phyloP scores from a whole-genome alignment of 2,888 invertebrate genomes.

The Cosmorhoe ocellata region DNA sequence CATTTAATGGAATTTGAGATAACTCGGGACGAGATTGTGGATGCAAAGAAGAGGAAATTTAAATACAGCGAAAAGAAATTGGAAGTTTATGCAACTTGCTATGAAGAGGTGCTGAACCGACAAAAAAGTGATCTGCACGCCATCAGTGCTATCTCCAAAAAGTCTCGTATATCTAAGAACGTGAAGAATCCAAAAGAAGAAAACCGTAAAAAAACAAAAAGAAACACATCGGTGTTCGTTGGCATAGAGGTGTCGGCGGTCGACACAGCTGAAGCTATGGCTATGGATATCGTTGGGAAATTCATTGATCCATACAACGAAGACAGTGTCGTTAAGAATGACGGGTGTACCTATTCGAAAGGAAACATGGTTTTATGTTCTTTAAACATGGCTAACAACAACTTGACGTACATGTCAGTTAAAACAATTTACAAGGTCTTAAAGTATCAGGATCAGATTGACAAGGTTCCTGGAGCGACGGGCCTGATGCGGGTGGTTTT shows the following conservation, averaged over 20 bases:
- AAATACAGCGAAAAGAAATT: conserved; percentile 37
- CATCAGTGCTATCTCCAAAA: background rate
- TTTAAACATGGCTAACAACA: conserved; percentile 56
- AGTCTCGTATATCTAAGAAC: background rate
- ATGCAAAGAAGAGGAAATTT: conserved; percentile 31
- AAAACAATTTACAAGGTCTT: conserved; percentile 43
- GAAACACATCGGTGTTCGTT: background rate
- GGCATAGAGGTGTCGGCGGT: conserved; percentile 4
- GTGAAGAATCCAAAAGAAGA: conserved; percentile 1
- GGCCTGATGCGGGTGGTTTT: conserved; percentile 51
- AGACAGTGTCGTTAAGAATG: conserved; percentile 28
- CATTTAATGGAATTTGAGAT: conserved; percentile 48
- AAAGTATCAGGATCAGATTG: conserved; percentile 42
- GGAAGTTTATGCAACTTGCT: conserved; percentile 33
- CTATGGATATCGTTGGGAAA: conserved; percentile 38
- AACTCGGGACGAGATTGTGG: conserved; percentile 37
- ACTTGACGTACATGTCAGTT: conserved; percentile 42
- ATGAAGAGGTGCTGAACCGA: conserved; percentile 30
- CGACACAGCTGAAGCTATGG: conserved; percentile 36
- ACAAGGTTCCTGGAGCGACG: conserved; percentile 21
- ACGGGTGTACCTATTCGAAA: conserved; percentile 34
- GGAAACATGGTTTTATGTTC: conserved; percentile 55
- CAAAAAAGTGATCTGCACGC: background rate
- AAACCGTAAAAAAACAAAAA: background rate
- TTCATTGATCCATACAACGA: conserved; percentile 43